Percentiles rank a stretch among this genome's conserved stretches.
phyloP scores from a whole-genome alignment of 1,140 invertebrate species.

The Maconellicoccus hirsutus region DNA sequence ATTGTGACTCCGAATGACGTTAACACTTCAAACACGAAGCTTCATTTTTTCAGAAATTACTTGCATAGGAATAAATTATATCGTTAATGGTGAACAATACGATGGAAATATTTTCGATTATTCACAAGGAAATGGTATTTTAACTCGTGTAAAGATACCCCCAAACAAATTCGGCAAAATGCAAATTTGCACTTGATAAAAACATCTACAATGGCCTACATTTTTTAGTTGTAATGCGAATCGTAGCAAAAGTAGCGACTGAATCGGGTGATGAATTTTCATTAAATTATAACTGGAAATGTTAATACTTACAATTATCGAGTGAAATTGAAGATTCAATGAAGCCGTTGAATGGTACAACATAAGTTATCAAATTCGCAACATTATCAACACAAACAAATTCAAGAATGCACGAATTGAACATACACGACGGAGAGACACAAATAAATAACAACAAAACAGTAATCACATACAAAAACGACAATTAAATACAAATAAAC shows the following conservation, averaged over 20 bases:
- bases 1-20: no score
- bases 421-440: background rate
- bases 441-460: background rate
- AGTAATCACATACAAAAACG: background rate
- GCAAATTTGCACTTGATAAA: background rate
- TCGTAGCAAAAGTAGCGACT: no score
- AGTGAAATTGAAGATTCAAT: background rate
- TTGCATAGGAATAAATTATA: no score
- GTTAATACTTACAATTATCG: background rate
- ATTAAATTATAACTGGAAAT: background rate
- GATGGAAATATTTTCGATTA: no score
- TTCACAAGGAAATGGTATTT: no score
- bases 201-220: background rate
- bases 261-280: no score
- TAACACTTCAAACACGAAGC: no score
- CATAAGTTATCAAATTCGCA: slow-evolving; percentile 5
- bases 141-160: no score
- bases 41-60: no score
- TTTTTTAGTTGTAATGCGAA: background rate
- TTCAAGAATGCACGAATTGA: background rate
- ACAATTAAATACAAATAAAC: background rate
- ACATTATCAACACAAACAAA: background rate
- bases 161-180: background rate
- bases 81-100: no score
- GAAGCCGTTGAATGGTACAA: background rate